Conservation (phyloP, 2,888 invertebrate genomes). For the Herminia tarsipennalis region DNA sequence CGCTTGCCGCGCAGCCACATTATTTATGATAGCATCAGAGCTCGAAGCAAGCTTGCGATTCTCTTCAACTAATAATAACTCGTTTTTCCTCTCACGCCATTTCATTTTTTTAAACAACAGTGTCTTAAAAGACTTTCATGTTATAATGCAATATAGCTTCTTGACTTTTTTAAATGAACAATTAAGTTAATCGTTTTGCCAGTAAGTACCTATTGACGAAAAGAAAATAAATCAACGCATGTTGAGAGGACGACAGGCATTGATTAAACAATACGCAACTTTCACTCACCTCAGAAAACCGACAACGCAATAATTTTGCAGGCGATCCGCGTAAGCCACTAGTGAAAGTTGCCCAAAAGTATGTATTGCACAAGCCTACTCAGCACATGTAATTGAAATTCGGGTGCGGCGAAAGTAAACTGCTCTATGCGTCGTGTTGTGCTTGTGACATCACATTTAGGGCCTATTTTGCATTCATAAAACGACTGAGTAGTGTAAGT, state of each 20-base stretch:
- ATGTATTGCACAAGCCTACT: constrained; percentile 81
- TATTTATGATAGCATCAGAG: constrained; percentile 84
- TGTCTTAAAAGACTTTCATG: constrained; percentile 50
- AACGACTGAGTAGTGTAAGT: constrained; percentile 27
- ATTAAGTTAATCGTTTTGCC: neutral
- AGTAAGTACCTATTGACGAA: constrained; percentile 9
- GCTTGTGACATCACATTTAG: constrained; percentile 56
- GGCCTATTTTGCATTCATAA: constrained; percentile 51
- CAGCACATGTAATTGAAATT: constrained; percentile 79
- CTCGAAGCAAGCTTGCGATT: constrained; percentile 81
- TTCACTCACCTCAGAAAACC: constrained; percentile 78
- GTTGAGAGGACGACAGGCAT: constrained; percentile 27
- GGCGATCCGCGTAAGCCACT: constrained; percentile 76
- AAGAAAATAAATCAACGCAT: constrained; percentile 32
- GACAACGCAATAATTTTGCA: constrained; percentile 81
- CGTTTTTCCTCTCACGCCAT: constrained; percentile 84
- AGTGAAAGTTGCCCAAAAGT: constrained; percentile 84
- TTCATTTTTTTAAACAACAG: constrained; percentile 66
- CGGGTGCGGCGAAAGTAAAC: constrained; percentile 79
- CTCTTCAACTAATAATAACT: constrained; percentile 83
- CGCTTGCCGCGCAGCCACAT: constrained; percentile 78
- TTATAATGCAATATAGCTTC: constrained; percentile 19
- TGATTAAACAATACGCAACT: constrained; percentile 70
- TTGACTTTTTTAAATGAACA: constrained; percentile 12
- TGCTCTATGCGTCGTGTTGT: constrained; percentile 58